These are phyloP conservation scores for Symphodus melops DNA, from an alignment of 2,113 vertebrate species.

Conservation along the genomic window DNA sequence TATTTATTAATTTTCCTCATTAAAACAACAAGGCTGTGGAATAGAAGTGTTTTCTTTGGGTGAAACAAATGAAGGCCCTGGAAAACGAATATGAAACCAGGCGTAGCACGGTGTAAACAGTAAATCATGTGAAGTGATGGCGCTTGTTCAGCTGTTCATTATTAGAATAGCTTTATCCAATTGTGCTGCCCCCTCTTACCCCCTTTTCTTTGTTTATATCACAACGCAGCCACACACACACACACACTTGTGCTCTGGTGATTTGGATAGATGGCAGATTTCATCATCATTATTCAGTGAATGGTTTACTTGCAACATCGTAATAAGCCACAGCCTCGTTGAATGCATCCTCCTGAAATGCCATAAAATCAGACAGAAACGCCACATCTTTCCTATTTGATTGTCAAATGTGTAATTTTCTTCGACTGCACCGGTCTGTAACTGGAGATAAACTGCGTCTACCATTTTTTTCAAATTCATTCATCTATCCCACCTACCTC, in stretches of 20 bases:
- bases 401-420: constrained; percentile 57
- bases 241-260: constrained; percentile 38
- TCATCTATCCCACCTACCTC: constrained; percentile 60
- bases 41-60: constrained; percentile 81
- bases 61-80: constrained; percentile 81
- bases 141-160: constrained; percentile 82
- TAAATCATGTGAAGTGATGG: constrained; percentile 84
- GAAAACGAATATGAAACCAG: constrained; percentile 76
- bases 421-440: constrained; percentile 39
- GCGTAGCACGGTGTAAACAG: constrained; percentile 78
- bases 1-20: constrained; percentile 88
- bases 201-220: constrained; percentile 66
- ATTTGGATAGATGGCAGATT: constrained; percentile 58
- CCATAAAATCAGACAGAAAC: constrained; percentile 67
- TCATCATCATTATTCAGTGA: constrained; percentile 69
- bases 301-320: constrained; percentile 58
- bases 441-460: constrained; percentile 59
- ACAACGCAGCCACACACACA: constrained; percentile 30
- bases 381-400: constrained; percentile 41
- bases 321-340: constrained; percentile 53
- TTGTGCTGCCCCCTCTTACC: constrained; percentile 65
- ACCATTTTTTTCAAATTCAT: constrained; percentile 75
- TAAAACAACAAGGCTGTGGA: constrained; percentile 85
- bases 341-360: constrained; percentile 66
- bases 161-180: constrained; percentile 77